Conservation (phyloP, 1,140 invertebrate species). For the Cotesia chilonis region DNA sequence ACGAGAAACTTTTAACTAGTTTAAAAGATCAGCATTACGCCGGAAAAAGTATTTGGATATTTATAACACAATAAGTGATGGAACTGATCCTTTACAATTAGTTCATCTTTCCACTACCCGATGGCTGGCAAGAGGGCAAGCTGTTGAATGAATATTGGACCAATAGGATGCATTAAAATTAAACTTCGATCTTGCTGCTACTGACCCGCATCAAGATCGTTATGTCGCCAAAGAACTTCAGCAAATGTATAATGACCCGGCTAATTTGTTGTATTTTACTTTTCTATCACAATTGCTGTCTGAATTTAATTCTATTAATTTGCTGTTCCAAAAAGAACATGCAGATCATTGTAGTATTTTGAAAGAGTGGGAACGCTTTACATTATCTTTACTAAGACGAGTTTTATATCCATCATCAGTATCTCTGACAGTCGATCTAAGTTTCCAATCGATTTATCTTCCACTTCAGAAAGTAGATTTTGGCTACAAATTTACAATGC, state of each 20-base stretch:
- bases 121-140: constrained; percentile 47
- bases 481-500: too few relatives aligned
- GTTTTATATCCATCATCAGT: too few relatives aligned
- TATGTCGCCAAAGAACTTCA: neutral
- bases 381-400: neutral
- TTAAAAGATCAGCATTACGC: neutral
- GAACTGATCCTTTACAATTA: constrained; percentile 42
- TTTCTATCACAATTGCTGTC: neutral
- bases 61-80: neutral
- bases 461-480: too few relatives aligned
- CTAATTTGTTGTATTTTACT: neutral
- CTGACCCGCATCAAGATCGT: neutral
- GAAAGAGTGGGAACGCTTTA: neutral
- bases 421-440: too few relatives aligned
- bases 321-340: neutral
- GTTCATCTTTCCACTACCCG: constrained; percentile 43
- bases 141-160: constrained; percentile 46
- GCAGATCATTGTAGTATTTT: neutral
- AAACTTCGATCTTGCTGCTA: constrained; percentile 40
- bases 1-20: constrained; percentile 7
- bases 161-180: constrained; percentile 48
- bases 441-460: too few relatives aligned
- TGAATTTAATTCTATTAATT: too few relatives aligned
- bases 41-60: neutral
- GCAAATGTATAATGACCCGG: neutral